phyloP scores from a whole-genome alignment of 2,888 invertebrate genomes.

The Lepidocyrtoides sp. region DNA sequence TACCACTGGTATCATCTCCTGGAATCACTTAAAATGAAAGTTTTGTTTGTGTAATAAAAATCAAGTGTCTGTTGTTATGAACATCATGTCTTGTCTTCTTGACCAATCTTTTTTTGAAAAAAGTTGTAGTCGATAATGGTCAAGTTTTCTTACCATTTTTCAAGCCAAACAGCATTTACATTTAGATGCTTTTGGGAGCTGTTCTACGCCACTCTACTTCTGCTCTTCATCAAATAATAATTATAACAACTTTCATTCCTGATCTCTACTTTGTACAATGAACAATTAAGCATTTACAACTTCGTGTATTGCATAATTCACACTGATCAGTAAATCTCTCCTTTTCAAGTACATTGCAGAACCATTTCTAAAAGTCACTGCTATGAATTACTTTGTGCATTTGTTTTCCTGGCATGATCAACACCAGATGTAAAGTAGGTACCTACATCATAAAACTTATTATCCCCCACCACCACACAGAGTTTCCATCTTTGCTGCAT shows the following conservation, averaged over 20 bases:
- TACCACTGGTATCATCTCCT: background rate
- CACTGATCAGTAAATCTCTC: no score
- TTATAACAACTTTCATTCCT: background rate
- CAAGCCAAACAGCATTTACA: background rate
- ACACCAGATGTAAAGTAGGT: conserved; percentile 11
- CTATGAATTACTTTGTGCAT: background rate
- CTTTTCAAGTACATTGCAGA: no score
- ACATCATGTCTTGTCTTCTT: background rate
- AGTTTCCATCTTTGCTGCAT: background rate
- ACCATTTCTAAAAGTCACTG: background rate
- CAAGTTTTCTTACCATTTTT: background rate
- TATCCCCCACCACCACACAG: conserved; percentile 24
- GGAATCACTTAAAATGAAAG: conserved; percentile 12
- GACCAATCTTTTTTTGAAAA: conserved; percentile 17
- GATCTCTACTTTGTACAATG: background rate
- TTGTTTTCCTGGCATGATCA: background rate
- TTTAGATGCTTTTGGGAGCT: background rate
- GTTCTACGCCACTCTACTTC: background rate
- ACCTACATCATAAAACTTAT: no score
- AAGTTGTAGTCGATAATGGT: background rate
- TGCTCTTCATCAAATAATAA: background rate
- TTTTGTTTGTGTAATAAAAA: background rate
- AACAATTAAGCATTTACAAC: background rate
- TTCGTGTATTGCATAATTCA: no score
- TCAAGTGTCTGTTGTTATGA: conserved; percentile 8